These are phyloP conservation scores for Ceratosolen fusciceps DNA, from an alignment of 1,140 invertebrate species.

Conservation along the genomic window DNA sequence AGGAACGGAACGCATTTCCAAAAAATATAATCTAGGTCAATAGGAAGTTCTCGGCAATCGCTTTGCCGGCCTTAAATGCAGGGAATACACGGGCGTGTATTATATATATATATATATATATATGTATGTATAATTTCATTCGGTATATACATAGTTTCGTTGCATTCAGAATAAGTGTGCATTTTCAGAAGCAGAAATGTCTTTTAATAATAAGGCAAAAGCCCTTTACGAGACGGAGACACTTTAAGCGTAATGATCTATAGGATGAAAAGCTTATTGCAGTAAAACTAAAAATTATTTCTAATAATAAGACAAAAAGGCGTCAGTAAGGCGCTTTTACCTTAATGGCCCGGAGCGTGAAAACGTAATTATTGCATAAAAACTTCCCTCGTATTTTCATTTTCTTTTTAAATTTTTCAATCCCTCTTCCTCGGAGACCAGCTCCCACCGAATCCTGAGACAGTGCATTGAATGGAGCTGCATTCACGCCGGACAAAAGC, in stretches of 20 bases:
- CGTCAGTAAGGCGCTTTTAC: not conserved
- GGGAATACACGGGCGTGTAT: too few relatives aligned
- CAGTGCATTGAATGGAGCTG: not conserved
- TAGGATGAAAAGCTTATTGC: not conserved
- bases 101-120: too few relatives aligned
- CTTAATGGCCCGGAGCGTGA: slow-evolving; percentile 6
- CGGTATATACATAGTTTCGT: not conserved
- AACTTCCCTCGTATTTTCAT: not conserved
- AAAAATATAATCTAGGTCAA: too few relatives aligned
- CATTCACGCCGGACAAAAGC: not conserved
- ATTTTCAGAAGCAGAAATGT: not conserved
- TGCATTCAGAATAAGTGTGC: not conserved
- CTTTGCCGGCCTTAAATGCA: too few relatives aligned
- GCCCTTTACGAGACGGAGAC: not conserved
- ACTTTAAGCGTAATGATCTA: not conserved
- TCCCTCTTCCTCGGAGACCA: too few relatives aligned
- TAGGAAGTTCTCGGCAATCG: too few relatives aligned
- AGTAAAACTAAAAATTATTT: not conserved
- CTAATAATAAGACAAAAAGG: not conserved
- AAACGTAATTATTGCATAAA: slow-evolving; percentile 13
- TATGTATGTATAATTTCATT: too few relatives aligned
- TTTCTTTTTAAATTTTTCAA: not conserved
- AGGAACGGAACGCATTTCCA: too few relatives aligned
- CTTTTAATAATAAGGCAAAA: not conserved
- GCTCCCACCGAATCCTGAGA: too few relatives aligned